phyloP scores from a whole-genome alignment of 2,113 vertebrate genomes.

The Bombycilla garrulus region DNA sequence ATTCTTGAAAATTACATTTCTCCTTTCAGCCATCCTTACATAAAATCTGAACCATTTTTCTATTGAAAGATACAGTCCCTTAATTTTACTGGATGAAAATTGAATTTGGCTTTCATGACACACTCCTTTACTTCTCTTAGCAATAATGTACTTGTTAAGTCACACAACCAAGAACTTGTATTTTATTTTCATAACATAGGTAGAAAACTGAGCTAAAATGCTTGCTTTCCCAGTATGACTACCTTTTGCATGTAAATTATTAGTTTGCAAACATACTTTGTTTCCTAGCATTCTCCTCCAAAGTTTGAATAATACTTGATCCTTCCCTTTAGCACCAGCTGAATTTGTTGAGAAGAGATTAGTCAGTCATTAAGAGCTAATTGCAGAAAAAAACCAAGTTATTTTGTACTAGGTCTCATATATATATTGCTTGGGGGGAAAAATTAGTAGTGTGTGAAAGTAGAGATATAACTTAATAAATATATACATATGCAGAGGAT shows the following conservation, averaged over 20 bases:
- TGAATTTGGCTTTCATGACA: neutral
- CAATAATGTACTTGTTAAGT: neutral
- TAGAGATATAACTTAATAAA: neutral
- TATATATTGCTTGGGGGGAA: neutral
- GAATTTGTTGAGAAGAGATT: neutral
- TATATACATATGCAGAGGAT: neutral
- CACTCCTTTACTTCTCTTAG: neutral
- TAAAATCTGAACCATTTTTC: neutral
- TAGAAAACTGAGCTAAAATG: neutral
- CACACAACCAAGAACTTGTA: neutral
- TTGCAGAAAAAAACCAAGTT: neutral
- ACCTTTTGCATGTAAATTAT: neutral
- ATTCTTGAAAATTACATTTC: constrained; percentile 23
- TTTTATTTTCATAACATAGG: neutral
- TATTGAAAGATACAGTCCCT: neutral
- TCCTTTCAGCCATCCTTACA: neutral
- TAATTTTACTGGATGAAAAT: neutral
- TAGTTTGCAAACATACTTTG: neutral
- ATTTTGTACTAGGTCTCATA: neutral
- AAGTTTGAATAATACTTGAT: neutral
- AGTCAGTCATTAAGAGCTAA: neutral
- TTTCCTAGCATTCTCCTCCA: neutral
- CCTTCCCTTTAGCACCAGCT: neutral
- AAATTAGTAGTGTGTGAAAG: neutral
- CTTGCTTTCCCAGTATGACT: neutral